Conservation (phyloP, 2,888 invertebrate genomes). For the Gymnocheta viridis region DNA sequence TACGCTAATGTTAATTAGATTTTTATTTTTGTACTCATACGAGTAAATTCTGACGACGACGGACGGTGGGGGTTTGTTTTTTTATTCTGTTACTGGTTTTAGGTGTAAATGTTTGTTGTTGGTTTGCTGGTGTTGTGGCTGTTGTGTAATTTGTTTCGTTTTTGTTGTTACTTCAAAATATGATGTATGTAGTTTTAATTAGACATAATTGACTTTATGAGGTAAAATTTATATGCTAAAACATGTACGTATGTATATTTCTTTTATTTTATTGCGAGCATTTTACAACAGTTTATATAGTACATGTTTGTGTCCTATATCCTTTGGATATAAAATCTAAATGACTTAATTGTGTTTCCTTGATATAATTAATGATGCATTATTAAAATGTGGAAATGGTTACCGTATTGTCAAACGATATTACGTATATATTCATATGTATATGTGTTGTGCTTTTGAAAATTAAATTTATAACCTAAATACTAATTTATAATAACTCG, state of each 20-base stretch:
- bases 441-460: neutral
- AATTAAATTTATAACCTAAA: slow-evolving; percentile 2
- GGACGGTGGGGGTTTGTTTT: slow-evolving; percentile 2
- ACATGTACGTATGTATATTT: neutral
- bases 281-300: slow-evolving; percentile 38
- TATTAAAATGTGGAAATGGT: neutral
- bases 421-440: too few relatives aligned
- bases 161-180: slow-evolving; percentile 48
- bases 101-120: slow-evolving; percentile 34
- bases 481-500: neutral
- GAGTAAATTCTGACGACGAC: slow-evolving; percentile 42
- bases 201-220: slow-evolving; percentile 67
- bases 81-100: slow-evolving; percentile 42
- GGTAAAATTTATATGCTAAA: slow-evolving; percentile 59
- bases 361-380: slow-evolving; percentile 23
- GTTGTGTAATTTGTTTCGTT: slow-evolving; percentile 54
- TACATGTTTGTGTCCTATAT: slow-evolving; percentile 47
- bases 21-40: slow-evolving; percentile 47
- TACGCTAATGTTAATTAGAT: slow-evolving; percentile 70
- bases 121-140: slow-evolving; percentile 40
- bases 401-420: neutral
- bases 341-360: slow-evolving; percentile 51
- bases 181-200: slow-evolving; percentile 68
- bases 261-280: slow-evolving; percentile 42
- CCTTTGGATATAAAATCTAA: slow-evolving; percentile 43